Conservation (phyloP, 2,113 vertebrate genomes). For the Gallinago media region DNA sequence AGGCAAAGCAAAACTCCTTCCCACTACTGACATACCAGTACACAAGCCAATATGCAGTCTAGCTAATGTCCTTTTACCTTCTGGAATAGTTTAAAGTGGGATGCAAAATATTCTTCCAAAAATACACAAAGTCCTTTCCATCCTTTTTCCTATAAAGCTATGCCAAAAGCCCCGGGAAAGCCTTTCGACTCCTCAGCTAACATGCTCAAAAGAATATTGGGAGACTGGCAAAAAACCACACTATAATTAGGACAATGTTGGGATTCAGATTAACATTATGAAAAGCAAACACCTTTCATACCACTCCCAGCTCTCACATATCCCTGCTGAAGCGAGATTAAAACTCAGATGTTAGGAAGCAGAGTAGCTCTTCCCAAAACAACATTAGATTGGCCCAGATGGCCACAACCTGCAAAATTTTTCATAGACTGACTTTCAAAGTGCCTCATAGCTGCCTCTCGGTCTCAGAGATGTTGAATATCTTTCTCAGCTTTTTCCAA, state of each 20-base stretch:
- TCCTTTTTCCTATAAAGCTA: slow-evolving; percentile 4
- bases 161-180: slow-evolving; percentile 27
- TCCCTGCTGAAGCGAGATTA: neutral
- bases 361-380: neutral
- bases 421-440: slow-evolving; percentile 16
- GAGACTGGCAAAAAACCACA: neutral
- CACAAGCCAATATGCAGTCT: neutral
- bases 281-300: slow-evolving; percentile 32
- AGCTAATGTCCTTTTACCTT: slow-evolving; percentile 14
- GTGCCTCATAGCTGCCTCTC: neutral
- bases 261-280: neutral
- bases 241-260: neutral
- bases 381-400: slow-evolving; percentile 12
- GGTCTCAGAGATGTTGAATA: slow-evolving; percentile 20
- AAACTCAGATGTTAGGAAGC: neutral
- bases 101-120: slow-evolving; percentile 34
- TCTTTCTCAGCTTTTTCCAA: slow-evolving; percentile 61
- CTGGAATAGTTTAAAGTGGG: slow-evolving; percentile 40
- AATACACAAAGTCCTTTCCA: slow-evolving; percentile 12
- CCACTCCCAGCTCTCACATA: neutral
- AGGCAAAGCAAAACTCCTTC: neutral
- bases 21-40: neutral
- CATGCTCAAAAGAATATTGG: neutral
- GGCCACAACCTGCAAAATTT: slow-evolving; percentile 11
- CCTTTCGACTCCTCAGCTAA: neutral